phyloP scores from a whole-genome alignment of 2,888 invertebrate genomes.

The Diarsia rubi region DNA sequence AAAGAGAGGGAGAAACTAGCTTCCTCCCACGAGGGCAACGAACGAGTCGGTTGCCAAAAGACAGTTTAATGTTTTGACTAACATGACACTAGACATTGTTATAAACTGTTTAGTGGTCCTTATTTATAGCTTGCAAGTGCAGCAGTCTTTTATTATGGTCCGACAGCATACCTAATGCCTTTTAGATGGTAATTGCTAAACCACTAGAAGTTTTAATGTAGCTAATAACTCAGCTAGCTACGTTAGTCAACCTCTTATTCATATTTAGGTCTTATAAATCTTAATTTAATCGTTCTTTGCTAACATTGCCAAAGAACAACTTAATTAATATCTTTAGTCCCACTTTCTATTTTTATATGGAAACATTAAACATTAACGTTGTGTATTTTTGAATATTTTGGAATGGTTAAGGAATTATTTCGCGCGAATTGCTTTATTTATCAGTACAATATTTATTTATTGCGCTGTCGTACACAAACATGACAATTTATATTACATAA shows the following conservation, averaged over 20 bases:
- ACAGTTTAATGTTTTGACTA: constrained; percentile 56
- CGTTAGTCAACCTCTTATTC: neutral
- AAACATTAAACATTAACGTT: too few species aligned
- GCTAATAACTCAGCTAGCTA: constrained; percentile 11
- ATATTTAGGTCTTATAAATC: neutral
- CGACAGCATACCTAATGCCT: constrained; percentile 13
- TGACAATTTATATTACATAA: too few species aligned
- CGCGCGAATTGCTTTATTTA: too few species aligned
- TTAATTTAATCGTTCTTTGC: neutral
- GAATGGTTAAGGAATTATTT: too few species aligned
- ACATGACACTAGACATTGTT: constrained; percentile 44
- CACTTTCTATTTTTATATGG: neutral
- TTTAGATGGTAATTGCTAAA: constrained; percentile 36
- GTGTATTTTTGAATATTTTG: too few species aligned
- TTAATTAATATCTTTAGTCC: too few species aligned
- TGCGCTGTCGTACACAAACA: too few species aligned
- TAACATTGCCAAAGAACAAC: too few species aligned
- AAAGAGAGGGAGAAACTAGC: neutral
- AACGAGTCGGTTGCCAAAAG: constrained; percentile 50
- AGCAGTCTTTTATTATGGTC: constrained; percentile 29
- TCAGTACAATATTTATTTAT: too few species aligned
- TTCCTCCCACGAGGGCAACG: constrained; percentile 29
- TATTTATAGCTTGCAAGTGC: constrained; percentile 48
- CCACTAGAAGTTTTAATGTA: constrained; percentile 19
- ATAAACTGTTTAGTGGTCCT: constrained; percentile 30